Conservation (phyloP, 1,140 invertebrate species). For the Apocrypta bakeri region DNA sequence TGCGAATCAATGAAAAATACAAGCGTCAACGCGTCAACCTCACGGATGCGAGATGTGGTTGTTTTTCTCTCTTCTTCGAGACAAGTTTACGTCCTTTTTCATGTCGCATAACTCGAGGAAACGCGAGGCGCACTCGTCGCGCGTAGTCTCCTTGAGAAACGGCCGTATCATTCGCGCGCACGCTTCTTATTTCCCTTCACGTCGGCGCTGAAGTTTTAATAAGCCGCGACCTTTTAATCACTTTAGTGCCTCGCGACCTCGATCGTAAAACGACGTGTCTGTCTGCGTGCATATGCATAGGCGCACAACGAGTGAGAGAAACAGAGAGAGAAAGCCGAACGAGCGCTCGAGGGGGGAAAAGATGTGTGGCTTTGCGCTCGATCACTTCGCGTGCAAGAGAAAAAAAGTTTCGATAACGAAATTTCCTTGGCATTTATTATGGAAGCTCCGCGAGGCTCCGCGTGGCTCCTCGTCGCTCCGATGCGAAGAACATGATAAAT, state of each 20-base stretch:
- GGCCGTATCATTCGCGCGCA: neutral
- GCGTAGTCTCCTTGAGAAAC: neutral
- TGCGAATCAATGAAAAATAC: neutral
- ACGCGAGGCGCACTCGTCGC: neutral
- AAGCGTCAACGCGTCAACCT: neutral
- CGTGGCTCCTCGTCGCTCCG: neutral
- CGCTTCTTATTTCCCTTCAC: neutral
- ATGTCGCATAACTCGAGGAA: conserved; percentile 15
- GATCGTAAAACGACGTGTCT: neutral
- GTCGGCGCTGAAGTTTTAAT: conserved; percentile 10
- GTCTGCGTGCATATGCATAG: neutral
- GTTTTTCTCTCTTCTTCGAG: neutral
- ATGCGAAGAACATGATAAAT: neutral
- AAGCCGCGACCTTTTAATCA: conserved; percentile 28
- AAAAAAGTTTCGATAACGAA: conserved; percentile 7
- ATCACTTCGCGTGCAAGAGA: neutral
- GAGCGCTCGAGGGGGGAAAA: conserved; percentile 7
- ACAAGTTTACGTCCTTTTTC: neutral
- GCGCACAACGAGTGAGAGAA: conserved; percentile 10
- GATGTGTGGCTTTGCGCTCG: neutral
- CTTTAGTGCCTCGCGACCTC: conserved; percentile 26
- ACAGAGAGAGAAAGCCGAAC: conserved; percentile 34
- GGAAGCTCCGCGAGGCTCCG: too few relatives aligned
- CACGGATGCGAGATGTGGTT: neutral
- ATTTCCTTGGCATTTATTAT: conserved; percentile 22